Conservation (phyloP, 2,113 vertebrate species). For the Colinus virginianus region DNA sequence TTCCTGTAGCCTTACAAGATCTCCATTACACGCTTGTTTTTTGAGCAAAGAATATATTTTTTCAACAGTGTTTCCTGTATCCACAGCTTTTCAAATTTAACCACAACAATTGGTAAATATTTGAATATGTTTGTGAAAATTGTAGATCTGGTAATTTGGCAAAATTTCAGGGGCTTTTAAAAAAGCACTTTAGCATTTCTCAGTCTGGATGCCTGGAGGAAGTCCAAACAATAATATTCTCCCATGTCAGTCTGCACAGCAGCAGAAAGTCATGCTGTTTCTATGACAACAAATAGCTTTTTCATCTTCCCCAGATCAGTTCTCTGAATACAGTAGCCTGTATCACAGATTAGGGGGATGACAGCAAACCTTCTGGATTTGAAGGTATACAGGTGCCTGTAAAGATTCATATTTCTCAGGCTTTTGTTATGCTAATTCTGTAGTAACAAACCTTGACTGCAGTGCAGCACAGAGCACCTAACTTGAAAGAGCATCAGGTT, state of each 20-base stretch:
- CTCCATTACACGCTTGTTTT: neutral
- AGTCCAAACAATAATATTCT: slow-evolving; percentile 1
- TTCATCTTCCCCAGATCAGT: neutral
- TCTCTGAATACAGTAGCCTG: neutral
- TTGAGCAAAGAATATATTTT: neutral
- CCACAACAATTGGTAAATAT: slow-evolving; percentile 19
- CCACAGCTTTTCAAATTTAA: neutral
- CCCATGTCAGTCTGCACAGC: neutral
- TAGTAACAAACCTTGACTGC: neutral
- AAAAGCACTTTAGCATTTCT: slow-evolving; percentile 12
- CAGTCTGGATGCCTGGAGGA: slow-evolving; percentile 48
- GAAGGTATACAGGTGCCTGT: neutral
- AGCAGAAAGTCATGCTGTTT: slow-evolving; percentile 56
- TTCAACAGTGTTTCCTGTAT: neutral
- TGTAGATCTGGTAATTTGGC: neutral
- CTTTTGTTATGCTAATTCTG: neutral
- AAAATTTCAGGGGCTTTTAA: neutral
- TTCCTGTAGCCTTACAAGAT: neutral
- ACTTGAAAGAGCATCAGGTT: neutral
- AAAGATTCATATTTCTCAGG: neutral
- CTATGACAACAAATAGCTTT: slow-evolving; percentile 68
- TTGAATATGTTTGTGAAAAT: slow-evolving; percentile 11
- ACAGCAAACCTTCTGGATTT: neutral
- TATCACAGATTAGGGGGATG: neutral
- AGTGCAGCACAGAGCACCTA: neutral